Evolutionary conservation across 2,113 vertebrate species (phyloP).

Genomic region (Campylomormyrus tamandua): DNA sequence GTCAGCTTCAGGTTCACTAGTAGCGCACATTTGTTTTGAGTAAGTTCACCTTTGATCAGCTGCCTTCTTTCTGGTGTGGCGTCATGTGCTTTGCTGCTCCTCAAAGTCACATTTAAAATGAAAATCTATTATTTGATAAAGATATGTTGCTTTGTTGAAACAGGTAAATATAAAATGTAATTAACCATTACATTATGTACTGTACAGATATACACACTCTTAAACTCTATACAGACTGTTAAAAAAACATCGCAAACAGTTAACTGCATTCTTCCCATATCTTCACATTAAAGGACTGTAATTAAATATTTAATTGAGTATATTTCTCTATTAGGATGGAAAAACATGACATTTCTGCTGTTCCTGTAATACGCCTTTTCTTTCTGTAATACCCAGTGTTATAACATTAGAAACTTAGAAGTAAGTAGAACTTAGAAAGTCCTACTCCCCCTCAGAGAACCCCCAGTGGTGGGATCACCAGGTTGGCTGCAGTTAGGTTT

Average conservation of each 20-base stretch:
- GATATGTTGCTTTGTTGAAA: neutral
- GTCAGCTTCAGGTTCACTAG: neutral
- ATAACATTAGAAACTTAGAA: neutral
- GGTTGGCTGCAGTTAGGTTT: neutral
- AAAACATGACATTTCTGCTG: neutral
- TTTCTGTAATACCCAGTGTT: neutral
- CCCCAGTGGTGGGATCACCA: neutral
- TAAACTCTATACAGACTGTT: neutral
- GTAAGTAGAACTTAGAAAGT: neutral
- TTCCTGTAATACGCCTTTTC: neutral
- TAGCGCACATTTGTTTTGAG: neutral
- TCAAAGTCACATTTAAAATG: neutral
- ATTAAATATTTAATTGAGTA: neutral
- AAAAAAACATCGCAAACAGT: neutral
- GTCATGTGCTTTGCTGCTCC: neutral
- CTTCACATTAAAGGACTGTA: neutral
- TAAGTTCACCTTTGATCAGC: neutral
- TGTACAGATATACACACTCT: neutral
- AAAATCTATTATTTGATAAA: neutral
- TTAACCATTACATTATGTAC: neutral
- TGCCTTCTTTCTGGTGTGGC: neutral
- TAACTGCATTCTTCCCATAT: neutral
- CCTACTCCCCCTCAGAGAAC: neutral
- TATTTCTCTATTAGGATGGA: neutral
- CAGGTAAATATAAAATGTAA: neutral